These are phyloP conservation scores for Agelastica alni DNA, from an alignment of 2,888 invertebrate genomes.

Conservation along the genomic window DNA sequence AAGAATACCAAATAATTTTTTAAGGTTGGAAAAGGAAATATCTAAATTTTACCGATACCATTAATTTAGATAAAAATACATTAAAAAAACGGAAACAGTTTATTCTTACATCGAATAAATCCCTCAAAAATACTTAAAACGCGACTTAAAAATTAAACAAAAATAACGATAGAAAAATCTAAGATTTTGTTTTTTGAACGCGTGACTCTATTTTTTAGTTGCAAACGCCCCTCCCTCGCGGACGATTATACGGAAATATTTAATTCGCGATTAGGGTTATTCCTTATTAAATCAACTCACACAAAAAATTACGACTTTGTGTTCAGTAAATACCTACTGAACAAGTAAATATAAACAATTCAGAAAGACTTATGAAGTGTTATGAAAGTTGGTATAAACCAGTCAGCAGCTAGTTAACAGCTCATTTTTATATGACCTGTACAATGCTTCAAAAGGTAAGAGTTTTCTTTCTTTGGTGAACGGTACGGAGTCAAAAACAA, in stretches of 20 bases:
- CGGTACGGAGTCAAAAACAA: no score
- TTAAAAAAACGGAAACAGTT: slow-evolving; percentile 13
- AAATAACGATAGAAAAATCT: slow-evolving; percentile 6
- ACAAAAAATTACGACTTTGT: background rate
- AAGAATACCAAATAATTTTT: slow-evolving; percentile 14
- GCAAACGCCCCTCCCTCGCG: slow-evolving; percentile 31
- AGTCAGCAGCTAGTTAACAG: no score
- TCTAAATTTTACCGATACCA: slow-evolving; percentile 28
- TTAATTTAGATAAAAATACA: slow-evolving; percentile 11
- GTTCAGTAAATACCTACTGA: no score
- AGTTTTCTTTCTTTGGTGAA: no score
- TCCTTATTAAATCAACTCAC: background rate
- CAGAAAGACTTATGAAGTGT: no score
- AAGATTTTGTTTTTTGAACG: slow-evolving; percentile 15
- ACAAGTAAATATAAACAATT: no score
- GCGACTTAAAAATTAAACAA: slow-evolving; percentile 14
- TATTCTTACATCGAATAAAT: slow-evolving; percentile 15
- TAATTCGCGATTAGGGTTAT: slow-evolving; percentile 15
- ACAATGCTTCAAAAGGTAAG: no score
- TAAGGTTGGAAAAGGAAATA: slow-evolving; percentile 15
- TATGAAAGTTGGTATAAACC: no score
- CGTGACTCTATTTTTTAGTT: slow-evolving; percentile 20
- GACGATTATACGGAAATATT: slow-evolving; percentile 27
- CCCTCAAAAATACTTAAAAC: slow-evolving; percentile 16
- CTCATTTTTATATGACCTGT: no score